These are phyloP conservation scores for Tapirus indicus DNA, from an alignment of 2,797 vertebrate genomes.

Conservation along the genomic window DNA sequence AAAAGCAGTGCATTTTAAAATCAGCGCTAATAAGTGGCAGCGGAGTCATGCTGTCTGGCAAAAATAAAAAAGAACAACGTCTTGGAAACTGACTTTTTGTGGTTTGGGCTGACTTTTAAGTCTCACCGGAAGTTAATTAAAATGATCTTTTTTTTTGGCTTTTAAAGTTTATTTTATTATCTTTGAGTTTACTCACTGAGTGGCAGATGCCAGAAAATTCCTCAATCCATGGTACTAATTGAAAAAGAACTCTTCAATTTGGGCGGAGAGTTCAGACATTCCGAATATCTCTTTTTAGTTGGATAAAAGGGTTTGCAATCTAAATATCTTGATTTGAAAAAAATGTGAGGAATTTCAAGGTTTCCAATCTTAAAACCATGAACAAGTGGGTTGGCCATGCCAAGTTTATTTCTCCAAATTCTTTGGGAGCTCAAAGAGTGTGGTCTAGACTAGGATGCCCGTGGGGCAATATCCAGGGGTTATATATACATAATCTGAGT, in stretches of 20 bases:
- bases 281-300: slow-evolving; percentile 69
- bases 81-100: slow-evolving; percentile 74
- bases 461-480: background rate
- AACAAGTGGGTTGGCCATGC: background rate
- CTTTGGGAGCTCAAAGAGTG: slow-evolving; percentile 1
- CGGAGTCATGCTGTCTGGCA: slow-evolving; percentile 75
- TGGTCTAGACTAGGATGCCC: background rate
- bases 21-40: slow-evolving; percentile 52
- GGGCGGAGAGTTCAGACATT: slow-evolving; percentile 52
- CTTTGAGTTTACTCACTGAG: slow-evolving; percentile 67
- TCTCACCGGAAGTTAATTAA: slow-evolving; percentile 79
- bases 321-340: slow-evolving; percentile 77
- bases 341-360: slow-evolving; percentile 78
- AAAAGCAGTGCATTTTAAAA: slow-evolving; percentile 52
- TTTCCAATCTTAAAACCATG: slow-evolving; percentile 64
- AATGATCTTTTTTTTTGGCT: slow-evolving; percentile 38
- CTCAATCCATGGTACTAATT: slow-evolving; percentile 51
- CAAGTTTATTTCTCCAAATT: slow-evolving; percentile 64
- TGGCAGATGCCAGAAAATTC: slow-evolving; percentile 71
- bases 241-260: slow-evolving; percentile 68
- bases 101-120: slow-evolving; percentile 77
- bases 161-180: slow-evolving; percentile 78
- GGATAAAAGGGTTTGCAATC: slow-evolving; percentile 71
- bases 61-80: slow-evolving; percentile 53
- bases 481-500: background rate